Evolutionary conservation across 2,113 vertebrate genomes (phyloP), one percentile per base, ranked within the genome.

Genomic region (Ailuropoda melanoleuca): DNA sequence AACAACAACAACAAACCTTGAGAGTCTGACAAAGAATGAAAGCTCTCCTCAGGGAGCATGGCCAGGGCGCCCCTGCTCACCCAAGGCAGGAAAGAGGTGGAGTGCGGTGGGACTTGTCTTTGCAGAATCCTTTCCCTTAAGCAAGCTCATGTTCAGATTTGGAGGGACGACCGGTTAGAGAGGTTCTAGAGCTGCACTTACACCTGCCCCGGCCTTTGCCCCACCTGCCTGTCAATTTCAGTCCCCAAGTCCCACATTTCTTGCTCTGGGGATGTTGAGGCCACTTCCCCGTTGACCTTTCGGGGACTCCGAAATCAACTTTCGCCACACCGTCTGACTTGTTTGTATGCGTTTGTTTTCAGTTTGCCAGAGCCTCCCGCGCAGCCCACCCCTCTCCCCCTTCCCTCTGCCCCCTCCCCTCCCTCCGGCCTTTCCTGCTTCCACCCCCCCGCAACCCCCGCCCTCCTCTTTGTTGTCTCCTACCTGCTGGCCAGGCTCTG

Each of bases 401-500:
- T 84, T 53, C 55, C 43, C 3, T 34, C 72, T 39, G 74, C 86
- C 77, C 56, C 53, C 53, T 18, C 50, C n/a, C 31, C 39, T 77
- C 82, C 53, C 89, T 78, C 72, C 31, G 68, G 98, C 97, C 98
- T 78, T 88, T 34, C 4, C 24, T 8, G 72, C 72, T 15, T 18
- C 21, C 70, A 14, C 74, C 43, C 78, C 48, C 93, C 70, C 18
- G 66, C 9, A 12, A 19, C 55, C 94, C 75, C 62, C 56, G 7
- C 81, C 89, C 89, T 66, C 70, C 31, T 56, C 97, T 98, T 96
- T 93, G 96, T 97, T 84, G 95, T 92, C 96, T 88, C 99, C 98
- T 98, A 99, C 99, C 99, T 99, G 99, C 99, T 99, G 98, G 99
- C 99, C 98, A 98, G 97, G 98, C 99, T 99, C 99, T 99, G 99